These are phyloP conservation scores for Ladona fulva DNA, from an alignment of 1,140 invertebrate species.

Conservation along the genomic window DNA sequence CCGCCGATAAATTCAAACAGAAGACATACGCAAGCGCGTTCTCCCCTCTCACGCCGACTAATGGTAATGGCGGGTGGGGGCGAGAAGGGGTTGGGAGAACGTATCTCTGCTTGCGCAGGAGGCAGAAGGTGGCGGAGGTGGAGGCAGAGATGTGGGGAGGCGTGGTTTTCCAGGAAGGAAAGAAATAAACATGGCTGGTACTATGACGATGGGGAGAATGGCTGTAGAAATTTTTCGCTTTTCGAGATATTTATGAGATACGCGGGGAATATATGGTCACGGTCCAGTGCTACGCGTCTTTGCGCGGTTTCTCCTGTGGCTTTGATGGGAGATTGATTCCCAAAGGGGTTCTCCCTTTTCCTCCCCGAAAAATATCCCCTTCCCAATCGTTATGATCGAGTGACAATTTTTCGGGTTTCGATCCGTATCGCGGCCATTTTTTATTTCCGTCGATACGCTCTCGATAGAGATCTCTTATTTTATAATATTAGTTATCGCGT, in stretches of 20 bases:
- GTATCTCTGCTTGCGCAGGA: neutral
- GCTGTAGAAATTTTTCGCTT: neutral
- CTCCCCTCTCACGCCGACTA: neutral
- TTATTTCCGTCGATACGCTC: neutral
- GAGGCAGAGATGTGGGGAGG: neutral
- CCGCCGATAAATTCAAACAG: neutral
- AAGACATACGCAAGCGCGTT: neutral
- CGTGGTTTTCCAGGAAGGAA: neutral
- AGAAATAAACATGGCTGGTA: conserved; percentile 7
- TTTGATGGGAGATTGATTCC: neutral
- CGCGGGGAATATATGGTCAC: neutral
- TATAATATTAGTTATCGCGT: too few species aligned
- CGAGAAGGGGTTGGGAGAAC: neutral
- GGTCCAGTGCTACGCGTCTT: neutral
- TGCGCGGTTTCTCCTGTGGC: neutral
- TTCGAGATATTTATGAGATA: neutral
- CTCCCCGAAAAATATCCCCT: neutral
- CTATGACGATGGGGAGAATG: neutral
- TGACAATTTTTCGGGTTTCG: neutral
- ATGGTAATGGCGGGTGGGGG: neutral
- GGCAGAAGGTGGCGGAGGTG: neutral
- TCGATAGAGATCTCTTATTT: neutral
- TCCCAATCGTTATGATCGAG: neutral
- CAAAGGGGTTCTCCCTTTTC: neutral
- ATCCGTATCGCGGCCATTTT: neutral